These are phyloP conservation scores for Polyommatus icarus DNA, from an alignment of 2,888 invertebrate species.

Conservation along the genomic window DNA sequence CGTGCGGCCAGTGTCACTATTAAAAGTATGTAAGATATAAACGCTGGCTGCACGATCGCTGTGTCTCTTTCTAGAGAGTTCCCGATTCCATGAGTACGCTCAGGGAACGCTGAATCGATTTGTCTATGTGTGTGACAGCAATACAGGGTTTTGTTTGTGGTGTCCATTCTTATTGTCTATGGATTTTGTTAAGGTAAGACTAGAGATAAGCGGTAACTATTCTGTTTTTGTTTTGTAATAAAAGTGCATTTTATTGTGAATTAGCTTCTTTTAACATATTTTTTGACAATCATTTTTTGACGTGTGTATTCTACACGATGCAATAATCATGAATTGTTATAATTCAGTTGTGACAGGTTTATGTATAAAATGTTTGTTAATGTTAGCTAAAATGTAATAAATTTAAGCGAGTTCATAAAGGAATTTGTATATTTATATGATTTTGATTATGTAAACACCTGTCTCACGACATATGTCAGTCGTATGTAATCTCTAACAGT, in stretches of 20 bases:
- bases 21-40: neutral
- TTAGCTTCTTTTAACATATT: constrained; percentile 37
- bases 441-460: constrained; percentile 55
- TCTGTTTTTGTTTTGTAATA: constrained; percentile 49
- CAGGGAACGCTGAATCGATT: neutral
- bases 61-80: neutral
- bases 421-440: constrained; percentile 31
- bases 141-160: constrained; percentile 37
- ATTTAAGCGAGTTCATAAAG: constrained; percentile 33
- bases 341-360: constrained; percentile 53
- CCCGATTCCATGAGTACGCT: neutral
- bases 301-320: constrained; percentile 13
- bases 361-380: constrained; percentile 39
- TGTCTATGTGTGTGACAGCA: constrained; percentile 27
- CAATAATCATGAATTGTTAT: constrained; percentile 24
- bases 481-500: constrained; percentile 58
- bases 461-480: constrained; percentile 79
- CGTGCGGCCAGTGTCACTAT: neutral
- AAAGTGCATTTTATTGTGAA: constrained; percentile 46
- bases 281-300: constrained; percentile 31
- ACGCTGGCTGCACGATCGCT: neutral
- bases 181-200: constrained; percentile 56
- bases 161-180: constrained; percentile 44
- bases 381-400: constrained; percentile 34
- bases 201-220: constrained; percentile 54